phyloP scores from a whole-genome alignment of 1,140 invertebrate species.

The Ostrea denselamellosa region DNA sequence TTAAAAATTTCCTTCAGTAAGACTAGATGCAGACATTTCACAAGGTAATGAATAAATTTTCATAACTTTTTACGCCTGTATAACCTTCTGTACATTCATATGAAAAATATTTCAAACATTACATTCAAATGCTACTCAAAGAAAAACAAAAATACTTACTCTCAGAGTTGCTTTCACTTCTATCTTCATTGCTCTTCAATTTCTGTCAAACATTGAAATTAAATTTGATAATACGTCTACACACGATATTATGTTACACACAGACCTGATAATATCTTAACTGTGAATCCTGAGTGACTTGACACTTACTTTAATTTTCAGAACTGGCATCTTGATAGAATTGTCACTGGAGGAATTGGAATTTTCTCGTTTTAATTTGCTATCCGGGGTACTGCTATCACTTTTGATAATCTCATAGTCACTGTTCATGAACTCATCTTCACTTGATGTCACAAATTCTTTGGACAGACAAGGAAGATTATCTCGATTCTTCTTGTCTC shows the following conservation, averaged over 20 bases:
- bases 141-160: background rate
- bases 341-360: background rate
- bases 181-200: constrained; percentile 22
- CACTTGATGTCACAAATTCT: constrained; percentile 20
- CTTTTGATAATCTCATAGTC: constrained; percentile 26
- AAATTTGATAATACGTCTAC: background rate
- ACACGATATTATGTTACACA: background rate
- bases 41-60: constrained; percentile 1
- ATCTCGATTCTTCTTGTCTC: constrained; percentile 30
- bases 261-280: background rate
- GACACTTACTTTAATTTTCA: constrained; percentile 39
- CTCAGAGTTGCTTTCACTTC: constrained; percentile 4
- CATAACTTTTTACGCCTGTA: background rate
- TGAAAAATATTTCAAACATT: too few species aligned
- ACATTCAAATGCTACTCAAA: too few species aligned
- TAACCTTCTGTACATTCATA: background rate
- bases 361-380: background rate
- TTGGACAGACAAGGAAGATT: background rate
- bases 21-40: background rate
- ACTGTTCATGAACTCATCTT: background rate
- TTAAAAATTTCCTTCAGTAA: background rate
- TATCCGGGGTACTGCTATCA: background rate
- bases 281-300: background rate
- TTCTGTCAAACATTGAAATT: background rate
- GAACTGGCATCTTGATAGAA: constrained; percentile 33